A percentile compares a stretch with the other conserved stretches of the same genome.
Evolutionary conservation across 2,797 vertebrate genomes (phyloP).

Genomic region (Labroides dimidiatus): DNA sequence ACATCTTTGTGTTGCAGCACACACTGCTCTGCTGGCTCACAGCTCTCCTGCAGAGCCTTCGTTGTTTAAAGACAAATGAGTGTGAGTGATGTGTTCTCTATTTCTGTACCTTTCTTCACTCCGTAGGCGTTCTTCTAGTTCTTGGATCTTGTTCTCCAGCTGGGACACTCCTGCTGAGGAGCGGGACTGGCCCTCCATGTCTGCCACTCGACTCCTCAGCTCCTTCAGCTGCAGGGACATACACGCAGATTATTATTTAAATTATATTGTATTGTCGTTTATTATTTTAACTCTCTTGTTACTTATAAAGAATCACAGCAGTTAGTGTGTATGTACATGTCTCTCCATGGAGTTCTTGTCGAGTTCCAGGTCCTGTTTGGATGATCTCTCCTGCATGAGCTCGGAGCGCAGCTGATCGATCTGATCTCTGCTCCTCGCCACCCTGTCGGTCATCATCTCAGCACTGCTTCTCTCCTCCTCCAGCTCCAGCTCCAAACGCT

Average conservation of each 20-base stretch:
- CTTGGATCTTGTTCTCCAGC: conserved; percentile 89
- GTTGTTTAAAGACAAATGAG: too few relatives aligned
- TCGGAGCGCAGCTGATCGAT: conserved; percentile 93
- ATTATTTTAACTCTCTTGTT: too few relatives aligned
- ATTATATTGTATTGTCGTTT: too few relatives aligned
- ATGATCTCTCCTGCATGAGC: conserved; percentile 93
- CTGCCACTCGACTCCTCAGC: conserved; percentile 88
- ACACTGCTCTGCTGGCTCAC: too few relatives aligned
- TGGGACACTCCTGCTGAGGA: conserved; percentile 86
- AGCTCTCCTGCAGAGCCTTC: too few relatives aligned
- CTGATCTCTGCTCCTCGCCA: conserved; percentile 92
- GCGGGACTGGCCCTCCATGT: conserved; percentile 90
- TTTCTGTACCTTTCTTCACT: conserved; percentile 87
- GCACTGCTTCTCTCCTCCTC: conserved; percentile 90
- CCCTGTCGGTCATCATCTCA: conserved; percentile 92
- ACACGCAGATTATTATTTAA: too few relatives aligned
- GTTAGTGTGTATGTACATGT: conserved; percentile 36
- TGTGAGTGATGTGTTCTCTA: background rate
- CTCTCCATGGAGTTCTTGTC: conserved; percentile 95
- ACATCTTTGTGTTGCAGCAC: too few relatives aligned
- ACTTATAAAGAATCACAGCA: too few relatives aligned
- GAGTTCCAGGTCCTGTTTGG: conserved; percentile 94
- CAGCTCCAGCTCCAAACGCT: conserved; percentile 89
- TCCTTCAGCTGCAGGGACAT: conserved; percentile 89
- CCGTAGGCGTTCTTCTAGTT: conserved; percentile 90